Percentiles rank a stretch among this genome's conserved stretches.
These are phyloP conservation scores for Panagrolaimus sp. DNA, from an alignment of 1,140 invertebrate genomes.

Conservation along the genomic window DNA sequence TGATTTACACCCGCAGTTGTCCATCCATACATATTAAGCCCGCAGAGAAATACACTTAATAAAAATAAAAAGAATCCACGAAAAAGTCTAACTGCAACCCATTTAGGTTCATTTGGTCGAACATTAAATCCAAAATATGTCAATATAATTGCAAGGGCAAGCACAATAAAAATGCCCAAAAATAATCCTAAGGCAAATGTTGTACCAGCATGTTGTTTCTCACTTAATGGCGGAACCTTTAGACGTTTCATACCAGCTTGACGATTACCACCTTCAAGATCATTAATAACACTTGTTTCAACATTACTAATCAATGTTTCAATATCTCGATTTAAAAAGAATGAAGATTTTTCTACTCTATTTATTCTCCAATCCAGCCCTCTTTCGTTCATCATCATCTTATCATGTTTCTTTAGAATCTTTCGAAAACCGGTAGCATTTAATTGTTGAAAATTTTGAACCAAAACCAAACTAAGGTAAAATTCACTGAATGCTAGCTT, in stretches of 20 bases:
- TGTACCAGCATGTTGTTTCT: slow-evolving; percentile 65
- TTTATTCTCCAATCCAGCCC: slow-evolving; percentile 75
- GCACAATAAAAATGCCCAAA: slow-evolving; percentile 60
- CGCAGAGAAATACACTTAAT: slow-evolving; percentile 87
- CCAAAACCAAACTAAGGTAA: slow-evolving; percentile 88
- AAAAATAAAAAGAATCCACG: slow-evolving; percentile 84
- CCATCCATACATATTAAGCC: slow-evolving; percentile 97
- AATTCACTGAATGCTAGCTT: slow-evolving; percentile 98
- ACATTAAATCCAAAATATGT: slow-evolving; percentile 40
- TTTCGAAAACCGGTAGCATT: slow-evolving; percentile 99
- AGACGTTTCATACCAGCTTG: slow-evolving; percentile 93
- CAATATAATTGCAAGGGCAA: slow-evolving; percentile 59
- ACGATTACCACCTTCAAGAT: slow-evolving; percentile 88
- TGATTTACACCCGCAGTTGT: slow-evolving; percentile 95
- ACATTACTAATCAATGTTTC: slow-evolving; percentile 90
- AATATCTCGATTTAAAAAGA: slow-evolving; percentile 94
- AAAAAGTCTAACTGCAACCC: slow-evolving; percentile 67
- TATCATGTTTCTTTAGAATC: slow-evolving; percentile 99
- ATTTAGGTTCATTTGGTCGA: slow-evolving; percentile 58
- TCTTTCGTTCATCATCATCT: slow-evolving; percentile 66
- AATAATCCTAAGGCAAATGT: slow-evolving; percentile 63
- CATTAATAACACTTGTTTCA: slow-evolving; percentile 79
- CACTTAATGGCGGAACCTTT: slow-evolving; percentile 86
- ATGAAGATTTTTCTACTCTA: slow-evolving; percentile 85
- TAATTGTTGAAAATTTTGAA: slow-evolving; percentile 75